A percentile compares a stretch with the other conserved stretches of the same genome.
These are phyloP conservation scores for Bergia sp. DNA, from an alignment of 92 coral and sea anemone genomes.

Conservation along the genomic window DNA sequence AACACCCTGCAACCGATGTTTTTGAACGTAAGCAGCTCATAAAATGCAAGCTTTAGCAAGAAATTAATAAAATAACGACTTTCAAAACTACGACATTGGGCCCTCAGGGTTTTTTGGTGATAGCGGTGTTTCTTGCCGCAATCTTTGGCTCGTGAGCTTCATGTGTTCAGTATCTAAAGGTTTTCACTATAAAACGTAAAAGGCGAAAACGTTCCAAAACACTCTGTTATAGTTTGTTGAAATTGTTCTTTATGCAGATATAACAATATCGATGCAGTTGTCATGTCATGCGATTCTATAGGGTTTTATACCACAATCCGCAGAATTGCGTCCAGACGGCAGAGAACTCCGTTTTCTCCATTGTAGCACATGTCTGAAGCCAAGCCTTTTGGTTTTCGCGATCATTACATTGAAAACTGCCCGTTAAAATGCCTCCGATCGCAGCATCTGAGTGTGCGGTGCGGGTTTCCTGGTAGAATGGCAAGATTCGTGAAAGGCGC, in stretches of 20 bases:
- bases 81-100: background rate
- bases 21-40: background rate
- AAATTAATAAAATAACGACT: background rate
- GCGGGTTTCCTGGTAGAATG: slow-evolving; percentile 21
- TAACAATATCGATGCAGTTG: background rate
- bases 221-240: background rate
- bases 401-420: background rate
- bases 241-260: slow-evolving; percentile 6
- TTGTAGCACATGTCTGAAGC: slow-evolving; percentile 13
- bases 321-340: background rate
- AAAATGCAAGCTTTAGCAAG: background rate
- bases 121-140: background rate
- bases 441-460: slow-evolving; percentile 24
- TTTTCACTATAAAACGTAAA: background rate
- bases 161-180: background rate
- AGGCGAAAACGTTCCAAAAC: background rate
- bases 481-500: slow-evolving; percentile 64
- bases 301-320: background rate
- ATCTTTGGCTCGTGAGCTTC: background rate
- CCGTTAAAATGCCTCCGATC: slow-evolving; percentile 15
- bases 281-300: background rate
- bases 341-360: background rate
- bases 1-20: background rate
- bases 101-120: background rate
- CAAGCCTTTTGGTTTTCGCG: background rate